Evolutionary conservation across 2,888 invertebrate genomes (phyloP), one percentile per base, ranked within the genome.

Genomic region (Aspidiotus destructor): DNA sequence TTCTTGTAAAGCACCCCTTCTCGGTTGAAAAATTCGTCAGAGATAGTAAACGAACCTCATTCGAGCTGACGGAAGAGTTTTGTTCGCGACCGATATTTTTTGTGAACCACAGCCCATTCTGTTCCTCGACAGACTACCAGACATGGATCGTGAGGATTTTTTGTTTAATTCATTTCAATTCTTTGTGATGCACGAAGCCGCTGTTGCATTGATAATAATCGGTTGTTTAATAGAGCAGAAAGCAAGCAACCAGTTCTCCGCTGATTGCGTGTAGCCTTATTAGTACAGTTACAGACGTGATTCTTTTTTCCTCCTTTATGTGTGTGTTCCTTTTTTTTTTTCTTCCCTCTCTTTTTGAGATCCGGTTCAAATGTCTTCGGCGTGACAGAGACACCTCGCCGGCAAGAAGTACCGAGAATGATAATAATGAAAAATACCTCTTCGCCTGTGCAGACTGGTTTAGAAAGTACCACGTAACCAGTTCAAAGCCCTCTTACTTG

Each of bases 361-460:
- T 64, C 64, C 57, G 64, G 64, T 64, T 64, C 64, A 64, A 55
- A 64, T 64, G 64, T 57, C 17, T 64, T 41, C 55, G 42, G 64
- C 64, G 42, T 64, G 64, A 64, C 57, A 40, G 53, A 63, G 64
- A 54, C 28, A 28, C 28, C 28, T 28, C 28, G 5, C 28, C 28
- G 28, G 28, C 28, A 28, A 28, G 28, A 28, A 28, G 57, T 57
- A 55, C 64, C 55, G 57, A 41, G 42, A 64, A 9, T 16, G 55
- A n/a, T n/a, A 54, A 17, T 13, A n/a, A 54, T 9, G n/a, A 54
- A 54, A 54, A n/a, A 54, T 16, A 17, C 57, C 41, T 16, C 42
- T 64, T 64, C 41, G 41, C 28, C 28, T 28, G 28, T 28, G 53
- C 41, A 55, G 57, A 64, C 64, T 57, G 11, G 64, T 64, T 64